Evolutionary conservation across 2,888 invertebrate genomes (phyloP), one percentile per base, ranked within the genome.

Genomic region (Poecilobothrus nobilitatus): DNA sequence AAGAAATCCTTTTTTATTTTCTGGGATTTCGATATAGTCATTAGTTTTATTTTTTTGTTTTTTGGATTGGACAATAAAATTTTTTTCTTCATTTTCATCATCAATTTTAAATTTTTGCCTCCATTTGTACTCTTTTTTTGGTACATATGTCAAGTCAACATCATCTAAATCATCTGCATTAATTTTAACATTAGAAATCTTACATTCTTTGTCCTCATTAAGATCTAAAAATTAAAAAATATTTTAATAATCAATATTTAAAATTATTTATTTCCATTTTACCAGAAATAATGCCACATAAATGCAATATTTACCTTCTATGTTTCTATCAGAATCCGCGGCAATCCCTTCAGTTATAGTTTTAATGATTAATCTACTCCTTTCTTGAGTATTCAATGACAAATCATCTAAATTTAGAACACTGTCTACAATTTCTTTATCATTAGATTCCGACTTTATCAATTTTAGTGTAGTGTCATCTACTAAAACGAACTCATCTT

Each of bases 61-160:
- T 27, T 27, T 27, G 27, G 27, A 27, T 5, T 4, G 27, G 5
- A 27, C 27, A 2, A n/a, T n/a, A n/a, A 27, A 27, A 37, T 4
- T 12, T 37, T 37, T 12, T 37, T 12, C 15, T 33, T 71, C 68
- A 15, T 71, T 67, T 22, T 81, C 81, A 53, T 79, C 80, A 20
- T 53, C 12, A 53, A 81, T 69, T 63, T 76, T 78, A 37, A 81
- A 81, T 66, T 81, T 81, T 67, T 81, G 80, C 6, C 81, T 76
- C 81, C 81, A 81, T 61, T 81, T 81, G 69, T 81, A 81, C 65
- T 81, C 81, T 18, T 74, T 73, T 62, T 77, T 80, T 0, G 81
- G 81, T 18, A 73, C 77, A 66, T 80, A 80, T 41, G 78, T 78
- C 15, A 81, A 61, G 68, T 80, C 81, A 7, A 80, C 77, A 18